A percentile compares a stretch with the other conserved stretches of the same genome.
Conservation (phyloP, 2,113 vertebrate species). For the Ceyx melanurus region DNA sequence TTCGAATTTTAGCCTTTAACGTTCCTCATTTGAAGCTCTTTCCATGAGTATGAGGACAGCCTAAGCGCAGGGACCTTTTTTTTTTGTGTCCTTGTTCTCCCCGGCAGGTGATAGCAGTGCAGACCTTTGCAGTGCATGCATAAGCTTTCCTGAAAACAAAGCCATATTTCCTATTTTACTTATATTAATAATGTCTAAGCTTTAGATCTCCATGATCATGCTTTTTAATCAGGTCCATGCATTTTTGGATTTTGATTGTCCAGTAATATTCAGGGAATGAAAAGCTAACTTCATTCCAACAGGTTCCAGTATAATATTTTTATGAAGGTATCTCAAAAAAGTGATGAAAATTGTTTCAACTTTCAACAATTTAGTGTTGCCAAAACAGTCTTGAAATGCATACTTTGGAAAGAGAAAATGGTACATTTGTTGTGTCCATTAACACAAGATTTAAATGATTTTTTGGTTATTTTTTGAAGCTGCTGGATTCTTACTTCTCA, state of each 20-base stretch:
- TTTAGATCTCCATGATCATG: not conserved
- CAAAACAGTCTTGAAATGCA: not conserved
- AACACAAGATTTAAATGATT: not conserved
- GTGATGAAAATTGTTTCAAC: not conserved
- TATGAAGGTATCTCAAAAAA: not conserved
- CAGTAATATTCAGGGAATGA: not conserved
- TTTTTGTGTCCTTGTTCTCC: not conserved
- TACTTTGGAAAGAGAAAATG: not conserved
- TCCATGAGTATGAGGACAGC: not conserved
- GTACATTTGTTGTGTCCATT: not conserved
- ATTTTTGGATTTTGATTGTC: not conserved
- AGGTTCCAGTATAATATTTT: not conserved
- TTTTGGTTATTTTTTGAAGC: not conserved
- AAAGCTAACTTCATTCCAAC: not conserved
- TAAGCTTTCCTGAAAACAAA: not conserved
- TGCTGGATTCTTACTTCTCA: not conserved
- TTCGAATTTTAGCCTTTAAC: not conserved
- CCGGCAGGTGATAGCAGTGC: not conserved
- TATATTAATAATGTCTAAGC: not conserved
- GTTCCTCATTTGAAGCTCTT: not conserved
- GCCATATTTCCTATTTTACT: not conserved
- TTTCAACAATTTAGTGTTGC: not conserved
- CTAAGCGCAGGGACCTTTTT: accelerated
- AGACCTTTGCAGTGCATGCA: not conserved
- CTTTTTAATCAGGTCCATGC: not conserved